These are phyloP conservation scores for Rhopilema esculentum DNA, from an alignment of 30 jellyfish, hydroid and myxozoan genomes.

Conservation along the genomic window DNA sequence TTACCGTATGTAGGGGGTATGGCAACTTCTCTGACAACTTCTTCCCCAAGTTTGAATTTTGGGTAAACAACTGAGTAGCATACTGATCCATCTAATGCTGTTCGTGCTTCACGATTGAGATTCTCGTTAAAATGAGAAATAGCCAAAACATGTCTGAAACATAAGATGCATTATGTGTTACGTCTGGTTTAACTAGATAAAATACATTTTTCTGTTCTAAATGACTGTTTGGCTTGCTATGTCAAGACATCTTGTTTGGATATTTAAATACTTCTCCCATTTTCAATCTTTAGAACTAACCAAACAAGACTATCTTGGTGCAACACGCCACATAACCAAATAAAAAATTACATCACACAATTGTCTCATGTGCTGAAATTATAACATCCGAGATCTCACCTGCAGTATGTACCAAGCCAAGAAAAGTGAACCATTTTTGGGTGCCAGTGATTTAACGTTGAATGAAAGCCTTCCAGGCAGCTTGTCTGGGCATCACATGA, in stretches of 20 bases:
- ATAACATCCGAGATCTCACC: background rate
- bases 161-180: background rate
- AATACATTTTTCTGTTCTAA: background rate
- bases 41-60: constrained; percentile 23
- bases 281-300: constrained; percentile 13
- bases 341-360: background rate
- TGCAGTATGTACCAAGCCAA: background rate
- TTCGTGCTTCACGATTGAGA: constrained; percentile 18
- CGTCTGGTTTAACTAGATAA: background rate
- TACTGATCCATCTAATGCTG: constrained; percentile 25
- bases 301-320: constrained; percentile 2
- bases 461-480: background rate
- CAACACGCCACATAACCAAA: constrained; percentile 10
- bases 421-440: background rate
- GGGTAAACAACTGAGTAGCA: constrained; percentile 15
- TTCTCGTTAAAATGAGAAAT: constrained; percentile 5
- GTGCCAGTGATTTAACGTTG: background rate
- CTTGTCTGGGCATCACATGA: constrained; percentile 24
- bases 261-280: background rate
- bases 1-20: constrained; percentile 25
- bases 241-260: constrained; percentile 11
- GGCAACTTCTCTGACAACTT: constrained; percentile 21
- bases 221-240: constrained; percentile 6
- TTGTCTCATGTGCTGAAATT: background rate
- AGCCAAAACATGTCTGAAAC: constrained; percentile 29